A percentile compares a stretch with the other conserved stretches of the same genome.
Conservation (phyloP, 1,140 invertebrate genomes). For the Euura lappo region DNA sequence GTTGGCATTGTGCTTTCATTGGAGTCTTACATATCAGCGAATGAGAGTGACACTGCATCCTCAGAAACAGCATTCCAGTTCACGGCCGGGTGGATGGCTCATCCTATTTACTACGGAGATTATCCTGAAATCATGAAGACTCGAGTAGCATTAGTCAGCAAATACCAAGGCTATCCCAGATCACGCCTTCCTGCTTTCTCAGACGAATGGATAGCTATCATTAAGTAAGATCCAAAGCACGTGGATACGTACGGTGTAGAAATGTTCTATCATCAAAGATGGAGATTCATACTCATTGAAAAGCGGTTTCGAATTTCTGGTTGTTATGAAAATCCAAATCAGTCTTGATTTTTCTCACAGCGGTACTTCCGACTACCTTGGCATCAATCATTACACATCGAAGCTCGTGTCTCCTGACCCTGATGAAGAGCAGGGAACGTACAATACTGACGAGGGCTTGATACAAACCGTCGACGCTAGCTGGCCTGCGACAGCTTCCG, state of each 20-base stretch:
- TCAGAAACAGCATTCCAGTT: background rate
- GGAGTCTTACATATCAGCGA: background rate
- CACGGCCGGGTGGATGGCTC: background rate
- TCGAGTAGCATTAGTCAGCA: constrained; percentile 58
- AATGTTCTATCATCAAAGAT: too few species aligned
- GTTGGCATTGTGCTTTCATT: background rate
- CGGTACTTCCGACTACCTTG: background rate
- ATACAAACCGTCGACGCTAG: background rate
- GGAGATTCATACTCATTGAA: too few species aligned
- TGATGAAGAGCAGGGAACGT: background rate
- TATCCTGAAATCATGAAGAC: constrained; percentile 51
- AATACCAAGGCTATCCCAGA: constrained; percentile 52
- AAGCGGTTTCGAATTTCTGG: too few species aligned
- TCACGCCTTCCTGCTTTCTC: constrained; percentile 60
- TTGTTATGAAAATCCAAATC: too few species aligned
- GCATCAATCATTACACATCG: background rate
- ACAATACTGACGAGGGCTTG: background rate
- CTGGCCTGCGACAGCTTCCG: background rate
- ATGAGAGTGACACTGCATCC: background rate
- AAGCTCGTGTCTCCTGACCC: background rate
- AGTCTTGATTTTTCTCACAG: constrained; percentile 8
- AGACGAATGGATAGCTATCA: constrained; percentile 48
- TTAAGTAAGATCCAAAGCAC: background rate
- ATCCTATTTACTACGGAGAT: constrained; percentile 24
- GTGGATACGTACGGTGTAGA: too few species aligned